phyloP scores from a whole-genome alignment of 2,113 vertebrate genomes.

The Ornithorhynchus anatinus region DNA sequence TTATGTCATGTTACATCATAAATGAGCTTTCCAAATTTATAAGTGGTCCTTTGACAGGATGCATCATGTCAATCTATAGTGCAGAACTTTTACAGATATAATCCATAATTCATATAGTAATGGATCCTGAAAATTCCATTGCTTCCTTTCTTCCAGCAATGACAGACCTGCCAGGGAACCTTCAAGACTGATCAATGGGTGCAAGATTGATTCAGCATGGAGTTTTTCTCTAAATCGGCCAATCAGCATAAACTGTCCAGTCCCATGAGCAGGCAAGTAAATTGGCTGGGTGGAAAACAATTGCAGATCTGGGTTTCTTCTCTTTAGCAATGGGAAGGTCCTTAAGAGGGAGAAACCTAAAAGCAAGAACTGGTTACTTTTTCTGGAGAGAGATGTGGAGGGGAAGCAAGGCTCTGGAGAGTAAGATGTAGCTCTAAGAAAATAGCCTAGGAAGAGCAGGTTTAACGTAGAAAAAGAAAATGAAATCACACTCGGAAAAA shows the following conservation, averaged over 20 bases:
- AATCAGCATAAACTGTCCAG: background rate
- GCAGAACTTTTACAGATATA: constrained; percentile 45
- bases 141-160: constrained; percentile 26
- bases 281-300: too few relatives aligned
- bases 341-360: too few relatives aligned
- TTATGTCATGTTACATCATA: constrained; percentile 53
- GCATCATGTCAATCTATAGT: constrained; percentile 46
- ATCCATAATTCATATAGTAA: constrained; percentile 65
- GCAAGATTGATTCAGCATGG: background rate
- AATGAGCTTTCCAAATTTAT: constrained; percentile 39
- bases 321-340: too few relatives aligned
- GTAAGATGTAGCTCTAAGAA: too few relatives aligned
- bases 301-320: too few relatives aligned
- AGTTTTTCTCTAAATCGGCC: background rate
- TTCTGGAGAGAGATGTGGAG: too few relatives aligned
- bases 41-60: constrained; percentile 57
- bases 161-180: background rate
- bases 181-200: background rate
- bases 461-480: too few relatives aligned
- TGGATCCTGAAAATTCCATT: constrained; percentile 53
- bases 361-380: too few relatives aligned
- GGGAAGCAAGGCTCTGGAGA: too few relatives aligned
- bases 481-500: too few relatives aligned
- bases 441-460: too few relatives aligned
- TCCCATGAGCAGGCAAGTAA: too few relatives aligned